Evolutionary conservation across 64 coral and sea anemone genomes (phyloP).

Genomic region (Acropora tenuis): DNA sequence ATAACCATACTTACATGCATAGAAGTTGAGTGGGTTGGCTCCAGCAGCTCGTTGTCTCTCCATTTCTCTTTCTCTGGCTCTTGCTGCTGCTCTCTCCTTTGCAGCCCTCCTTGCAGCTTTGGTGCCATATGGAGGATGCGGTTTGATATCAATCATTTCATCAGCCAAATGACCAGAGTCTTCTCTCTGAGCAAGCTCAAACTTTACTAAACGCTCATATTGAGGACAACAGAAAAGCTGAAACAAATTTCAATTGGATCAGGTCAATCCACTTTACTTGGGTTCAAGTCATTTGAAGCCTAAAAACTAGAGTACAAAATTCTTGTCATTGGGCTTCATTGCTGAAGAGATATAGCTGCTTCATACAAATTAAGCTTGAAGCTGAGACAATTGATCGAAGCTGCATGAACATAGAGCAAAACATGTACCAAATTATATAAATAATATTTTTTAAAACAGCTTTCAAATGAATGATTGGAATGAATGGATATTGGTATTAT

Average conservation of each 20-base stretch:
- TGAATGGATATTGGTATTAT: too few relatives aligned
- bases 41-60: constrained; percentile 87
- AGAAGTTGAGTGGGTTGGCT: constrained; percentile 73
- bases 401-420: too few relatives aligned
- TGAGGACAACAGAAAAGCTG: constrained; percentile 83
- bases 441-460: too few relatives aligned
- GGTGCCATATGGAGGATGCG: constrained; percentile 93
- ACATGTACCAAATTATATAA: too few relatives aligned
- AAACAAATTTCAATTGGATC: neutral
- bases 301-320: too few relatives aligned
- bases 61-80: constrained; percentile 92
- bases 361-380: too few relatives aligned
- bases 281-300: neutral
- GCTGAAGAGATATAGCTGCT: too few relatives aligned
- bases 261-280: neutral
- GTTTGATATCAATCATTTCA: constrained; percentile 96
- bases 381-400: too few relatives aligned
- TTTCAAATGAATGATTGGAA: too few relatives aligned
- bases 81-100: constrained; percentile 93
- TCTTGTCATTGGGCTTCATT: too few relatives aligned
- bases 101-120: constrained; percentile 95
- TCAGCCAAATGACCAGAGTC: constrained; percentile 77
- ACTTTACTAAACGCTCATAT: constrained; percentile 83
- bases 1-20: constrained; percentile 77
- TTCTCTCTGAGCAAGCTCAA: constrained; percentile 66